Evolutionary conservation across 2,797 vertebrate species (phyloP), one percentile per base, ranked within the genome.

Genomic region (Anomalospiza imberbis): DNA sequence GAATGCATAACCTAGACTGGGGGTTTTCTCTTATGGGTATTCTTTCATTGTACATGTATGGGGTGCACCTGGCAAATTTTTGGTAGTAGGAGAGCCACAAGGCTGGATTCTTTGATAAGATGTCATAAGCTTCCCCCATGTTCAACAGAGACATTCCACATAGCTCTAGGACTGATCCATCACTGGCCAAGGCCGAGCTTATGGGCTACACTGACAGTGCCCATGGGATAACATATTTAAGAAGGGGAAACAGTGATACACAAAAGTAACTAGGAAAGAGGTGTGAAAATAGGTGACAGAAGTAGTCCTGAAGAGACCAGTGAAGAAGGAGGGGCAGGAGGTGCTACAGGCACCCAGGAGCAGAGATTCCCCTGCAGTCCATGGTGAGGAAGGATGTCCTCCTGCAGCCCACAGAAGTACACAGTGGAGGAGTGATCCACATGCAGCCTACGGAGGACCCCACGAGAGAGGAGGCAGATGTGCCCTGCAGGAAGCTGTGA

Each of bases 321-420:
- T 10, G 81, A 26, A 45, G 45, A 26, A 67, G 40, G 28, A 53
- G 4, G 8, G 18, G 7, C 44, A 34, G 38, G 21, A 58, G n/a
- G 9, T 17, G 58, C 28, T 15, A 3, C 31, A 58, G 54, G 12
- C 7, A 1, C 13, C 0, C 17, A 26, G 1, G 14, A 66, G 17
- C 42, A 82, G 24, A 55, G 26, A 42, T 28, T 61, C 2, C 32
- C 22, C 42, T 24, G 31, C 22, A 62, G 42, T 16, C 17, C 17
- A 14, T 2, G 20, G 11, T 10, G 34, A 65, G 5, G 7, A 5
- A 62, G 25, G 34, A 5, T 79, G 17, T 9, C 3, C 5, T 22
- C 9, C 31, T 44, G 34, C 13, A 62, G 53, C 31, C 7, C 20
- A 65, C 7, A 17, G 13, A 60, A 17, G 34, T 1, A 3, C 9